These are phyloP conservation scores for Eutrigla gurnardus DNA, from an alignment of 2,797 vertebrate genomes.

Conservation along the genomic window DNA sequence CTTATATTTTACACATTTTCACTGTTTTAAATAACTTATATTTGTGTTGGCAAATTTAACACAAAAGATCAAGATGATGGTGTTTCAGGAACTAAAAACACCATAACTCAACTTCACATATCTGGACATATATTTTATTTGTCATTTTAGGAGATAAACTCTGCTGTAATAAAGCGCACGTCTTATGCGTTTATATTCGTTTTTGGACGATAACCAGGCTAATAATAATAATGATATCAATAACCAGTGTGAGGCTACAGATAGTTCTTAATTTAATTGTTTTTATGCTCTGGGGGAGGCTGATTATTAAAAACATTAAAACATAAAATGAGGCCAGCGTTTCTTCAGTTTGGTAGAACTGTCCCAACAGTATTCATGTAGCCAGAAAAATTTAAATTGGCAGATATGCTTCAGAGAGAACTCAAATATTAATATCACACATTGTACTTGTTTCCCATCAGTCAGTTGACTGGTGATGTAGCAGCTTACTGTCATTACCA, in stretches of 20 bases:
- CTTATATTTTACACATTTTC: background rate
- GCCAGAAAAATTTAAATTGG: background rate
- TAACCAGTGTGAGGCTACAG: background rate
- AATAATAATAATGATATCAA: background rate
- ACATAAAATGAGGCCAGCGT: background rate
- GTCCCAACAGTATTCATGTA: no score
- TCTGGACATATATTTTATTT: background rate
- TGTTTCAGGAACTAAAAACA: background rate
- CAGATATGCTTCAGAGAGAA: background rate
- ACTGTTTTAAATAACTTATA: background rate
- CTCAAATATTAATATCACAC: background rate
- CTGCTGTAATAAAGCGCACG: background rate
- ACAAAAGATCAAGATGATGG: background rate
- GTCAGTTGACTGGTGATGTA: background rate
- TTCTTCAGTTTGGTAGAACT: background rate
- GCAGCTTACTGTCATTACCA: conserved; percentile 1
- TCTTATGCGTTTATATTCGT: background rate
- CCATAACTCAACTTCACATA: background rate
- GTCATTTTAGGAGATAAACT: background rate
- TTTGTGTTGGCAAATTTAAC: background rate
- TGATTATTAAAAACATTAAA: background rate
- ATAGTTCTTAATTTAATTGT: background rate
- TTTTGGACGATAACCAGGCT: background rate
- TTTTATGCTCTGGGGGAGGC: background rate
- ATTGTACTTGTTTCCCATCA: background rate